phyloP scores from a whole-genome alignment of 1,140 invertebrate genomes.

The Caenorhabditis tropicalis region DNA sequence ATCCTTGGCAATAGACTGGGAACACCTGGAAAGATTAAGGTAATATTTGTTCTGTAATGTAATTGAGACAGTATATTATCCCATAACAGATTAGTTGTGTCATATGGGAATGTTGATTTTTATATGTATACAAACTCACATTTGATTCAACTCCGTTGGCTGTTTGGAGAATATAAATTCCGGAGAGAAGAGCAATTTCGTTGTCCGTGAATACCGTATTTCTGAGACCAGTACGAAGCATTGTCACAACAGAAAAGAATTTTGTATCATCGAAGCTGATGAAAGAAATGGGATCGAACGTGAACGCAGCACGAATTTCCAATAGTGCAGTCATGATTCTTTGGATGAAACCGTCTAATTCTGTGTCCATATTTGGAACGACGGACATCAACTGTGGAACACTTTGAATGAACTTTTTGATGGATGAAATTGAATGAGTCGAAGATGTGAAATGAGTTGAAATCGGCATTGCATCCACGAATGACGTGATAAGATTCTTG shows the following conservation, averaged over 20 bases:
- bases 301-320: slow-evolving; percentile 3
- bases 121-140: background rate
- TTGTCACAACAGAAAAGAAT: background rate
- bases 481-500: background rate
- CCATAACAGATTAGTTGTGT: background rate
- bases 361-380: background rate
- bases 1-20: background rate
- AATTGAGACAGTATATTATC: background rate
- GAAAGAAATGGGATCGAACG: background rate
- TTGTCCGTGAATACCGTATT: background rate
- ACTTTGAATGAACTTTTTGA: background rate
- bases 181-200: background rate
- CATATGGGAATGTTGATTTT: background rate
- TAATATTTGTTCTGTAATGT: background rate
- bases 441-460: background rate
- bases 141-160: background rate
- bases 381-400: background rate
- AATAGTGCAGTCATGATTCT: background rate
- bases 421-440: background rate
- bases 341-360: background rate
- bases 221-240: background rate
- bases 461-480: background rate
- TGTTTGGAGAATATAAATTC: background rate
- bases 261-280: background rate
- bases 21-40: background rate